phyloP scores from a whole-genome alignment of 1,140 invertebrate genomes.

The Trypoxylus dichotomus region DNA sequence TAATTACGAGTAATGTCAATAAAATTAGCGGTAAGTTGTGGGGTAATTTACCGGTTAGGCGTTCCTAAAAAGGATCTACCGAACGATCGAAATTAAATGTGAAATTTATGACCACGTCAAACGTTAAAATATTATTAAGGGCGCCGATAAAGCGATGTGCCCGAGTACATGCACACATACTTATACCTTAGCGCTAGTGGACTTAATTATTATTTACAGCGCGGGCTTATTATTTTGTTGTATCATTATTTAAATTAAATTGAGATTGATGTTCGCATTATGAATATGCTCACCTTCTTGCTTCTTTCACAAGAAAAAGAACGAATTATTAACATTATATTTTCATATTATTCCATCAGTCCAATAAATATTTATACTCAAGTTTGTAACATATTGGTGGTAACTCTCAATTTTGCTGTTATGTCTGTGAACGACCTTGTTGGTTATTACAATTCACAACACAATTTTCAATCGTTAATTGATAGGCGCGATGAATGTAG shows the following conservation, averaged over 20 bases:
- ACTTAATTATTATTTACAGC: neutral
- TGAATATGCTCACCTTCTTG: too few relatives aligned
- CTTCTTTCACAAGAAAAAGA: too few relatives aligned
- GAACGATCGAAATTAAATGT: slow-evolving; percentile 9
- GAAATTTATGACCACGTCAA: neutral
- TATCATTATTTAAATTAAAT: slow-evolving; percentile 11
- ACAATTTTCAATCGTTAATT: too few relatives aligned
- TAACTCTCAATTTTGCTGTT: too few relatives aligned
- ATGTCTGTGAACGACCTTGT: too few relatives aligned
- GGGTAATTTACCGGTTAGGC: neutral
- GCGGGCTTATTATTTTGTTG: neutral
- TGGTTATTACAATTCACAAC: too few relatives aligned
- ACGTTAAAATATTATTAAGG: slow-evolving; percentile 21
- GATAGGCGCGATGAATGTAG: too few relatives aligned
- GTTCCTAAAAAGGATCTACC: neutral
- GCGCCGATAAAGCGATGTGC: neutral
- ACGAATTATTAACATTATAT: too few relatives aligned
- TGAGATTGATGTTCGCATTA: neutral
- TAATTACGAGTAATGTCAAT: slow-evolving; percentile 7
- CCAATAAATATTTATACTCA: too few relatives aligned
- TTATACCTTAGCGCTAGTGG: neutral
- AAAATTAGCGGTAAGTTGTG: slow-evolving; percentile 17
- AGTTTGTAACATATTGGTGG: too few relatives aligned
- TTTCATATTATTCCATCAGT: too few relatives aligned
- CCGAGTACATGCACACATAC: neutral